These are phyloP conservation scores for Melanophora roralis DNA, from an alignment of 2,888 invertebrate genomes.

Conservation along the genomic window DNA sequence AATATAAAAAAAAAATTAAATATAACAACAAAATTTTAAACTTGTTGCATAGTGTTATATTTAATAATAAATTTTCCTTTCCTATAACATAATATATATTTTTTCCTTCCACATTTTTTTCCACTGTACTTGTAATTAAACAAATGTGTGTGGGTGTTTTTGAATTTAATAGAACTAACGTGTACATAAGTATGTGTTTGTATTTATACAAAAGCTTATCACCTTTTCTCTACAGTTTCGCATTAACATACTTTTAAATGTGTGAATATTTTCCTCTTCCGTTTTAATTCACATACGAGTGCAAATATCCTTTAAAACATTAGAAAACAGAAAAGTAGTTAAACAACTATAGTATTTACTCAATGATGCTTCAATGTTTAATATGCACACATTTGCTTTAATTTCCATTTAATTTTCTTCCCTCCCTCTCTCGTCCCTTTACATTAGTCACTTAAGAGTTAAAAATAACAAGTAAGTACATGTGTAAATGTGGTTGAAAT, in stretches of 20 bases:
- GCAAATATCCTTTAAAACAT: neutral
- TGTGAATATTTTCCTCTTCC: neutral
- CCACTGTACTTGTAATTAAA: neutral
- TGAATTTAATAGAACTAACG: no score
- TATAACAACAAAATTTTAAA: no score
- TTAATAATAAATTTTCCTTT: no score
- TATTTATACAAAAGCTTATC: conserved; percentile 6
- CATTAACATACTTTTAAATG: neutral
- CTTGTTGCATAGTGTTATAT: no score
- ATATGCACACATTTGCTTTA: conserved; percentile 21
- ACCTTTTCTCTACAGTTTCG: neutral
- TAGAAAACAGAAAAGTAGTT: conserved; percentile 2
- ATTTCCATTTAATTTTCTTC: conserved; percentile 23
- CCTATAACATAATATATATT: no score
- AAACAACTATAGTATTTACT: conserved; percentile 13
- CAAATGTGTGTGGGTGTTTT: neutral
- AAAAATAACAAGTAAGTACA: neutral
- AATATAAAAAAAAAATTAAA: no score
- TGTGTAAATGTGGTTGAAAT: conserved; percentile 22
- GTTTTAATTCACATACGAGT: neutral
- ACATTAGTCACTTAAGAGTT: neutral
- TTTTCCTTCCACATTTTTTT: neutral
- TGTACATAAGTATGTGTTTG: neutral
- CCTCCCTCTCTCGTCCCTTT: neutral
- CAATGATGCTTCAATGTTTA: conserved; percentile 45